These are phyloP conservation scores for Aphis gossypii DNA, from an alignment of 1,140 invertebrate species.

Conservation along the genomic window DNA sequence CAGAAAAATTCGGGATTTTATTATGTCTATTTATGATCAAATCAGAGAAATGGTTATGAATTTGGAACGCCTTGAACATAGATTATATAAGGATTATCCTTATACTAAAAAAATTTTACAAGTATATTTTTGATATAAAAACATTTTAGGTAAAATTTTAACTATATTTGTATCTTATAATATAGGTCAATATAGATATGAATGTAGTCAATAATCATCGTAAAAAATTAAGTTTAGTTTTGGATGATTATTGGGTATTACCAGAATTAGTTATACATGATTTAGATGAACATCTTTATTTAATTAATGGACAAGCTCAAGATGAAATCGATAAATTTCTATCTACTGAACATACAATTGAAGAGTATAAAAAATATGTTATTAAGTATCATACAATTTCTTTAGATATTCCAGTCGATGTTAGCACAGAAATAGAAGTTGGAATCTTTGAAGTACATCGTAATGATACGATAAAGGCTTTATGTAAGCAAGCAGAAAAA, in stretches of 20 bases:
- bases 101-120: conserved; percentile 15
- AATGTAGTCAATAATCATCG: conserved; percentile 71
- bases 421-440: conserved; percentile 75
- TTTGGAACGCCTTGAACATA: conserved; percentile 43
- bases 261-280: conserved; percentile 76
- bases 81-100: conserved; percentile 31
- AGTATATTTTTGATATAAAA: conserved; percentile 15
- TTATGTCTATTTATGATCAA: conserved; percentile 53
- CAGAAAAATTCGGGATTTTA: conserved; percentile 27
- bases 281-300: conserved; percentile 81
- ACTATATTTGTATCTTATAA: neutral
- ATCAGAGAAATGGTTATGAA: conserved; percentile 42
- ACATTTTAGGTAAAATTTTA: neutral
- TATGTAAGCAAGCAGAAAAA: conserved; percentile 74
- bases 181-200: conserved; percentile 44
- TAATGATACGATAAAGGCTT: conserved; percentile 76
- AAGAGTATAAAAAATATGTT: conserved; percentile 73
- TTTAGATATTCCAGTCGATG: conserved; percentile 71
- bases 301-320: conserved; percentile 78
- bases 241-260: conserved; percentile 75
- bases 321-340: conserved; percentile 75
- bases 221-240: conserved; percentile 68
- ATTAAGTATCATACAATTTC: conserved; percentile 73
- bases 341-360: conserved; percentile 70
- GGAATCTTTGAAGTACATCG: conserved; percentile 88